Percentiles rank a stretch among this genome's conserved stretches.
These are phyloP conservation scores for rat (Rattus norvegicus) DNA, from an alignment of 2,113 vertebrate species.

Conservation along the genomic window DNA sequence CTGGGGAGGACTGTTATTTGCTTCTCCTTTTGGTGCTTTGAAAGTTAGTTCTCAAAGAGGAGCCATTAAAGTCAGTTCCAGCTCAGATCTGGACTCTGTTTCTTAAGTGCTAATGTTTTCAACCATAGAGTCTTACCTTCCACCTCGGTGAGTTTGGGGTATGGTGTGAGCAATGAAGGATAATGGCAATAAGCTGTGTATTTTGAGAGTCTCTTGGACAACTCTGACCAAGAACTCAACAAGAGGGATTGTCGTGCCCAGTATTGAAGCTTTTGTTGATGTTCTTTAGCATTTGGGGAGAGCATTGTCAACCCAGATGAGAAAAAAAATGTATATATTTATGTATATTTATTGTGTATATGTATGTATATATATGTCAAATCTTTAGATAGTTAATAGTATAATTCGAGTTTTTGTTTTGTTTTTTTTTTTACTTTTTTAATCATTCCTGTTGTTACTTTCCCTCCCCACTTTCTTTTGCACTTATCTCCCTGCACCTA, in stretches of 20 bases:
- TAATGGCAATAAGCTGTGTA: background rate
- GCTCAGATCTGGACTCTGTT: background rate
- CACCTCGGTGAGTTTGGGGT: background rate
- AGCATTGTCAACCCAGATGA: background rate
- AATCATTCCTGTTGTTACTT: background rate
- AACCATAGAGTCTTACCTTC: background rate
- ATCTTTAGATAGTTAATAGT: background rate
- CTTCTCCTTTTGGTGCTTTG: background rate
- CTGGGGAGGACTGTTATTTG: background rate
- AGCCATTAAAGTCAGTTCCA: background rate
- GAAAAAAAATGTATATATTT: background rate
- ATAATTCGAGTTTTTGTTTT: background rate
- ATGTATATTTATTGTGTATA: background rate
- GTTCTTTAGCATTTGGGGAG: background rate
- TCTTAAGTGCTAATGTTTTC: background rate
- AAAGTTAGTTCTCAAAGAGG: background rate
- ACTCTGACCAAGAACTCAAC: background rate
- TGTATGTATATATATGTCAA: background rate
- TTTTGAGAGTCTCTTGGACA: background rate
- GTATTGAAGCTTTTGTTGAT: background rate
- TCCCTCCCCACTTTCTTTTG: background rate
- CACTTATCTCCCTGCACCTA: background rate
- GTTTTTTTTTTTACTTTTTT: background rate
- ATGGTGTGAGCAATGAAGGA: background rate
- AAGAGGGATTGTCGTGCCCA: background rate